Evolutionary conservation across 2,113 vertebrate species (phyloP), one percentile per base, ranked within the genome.

Genomic region (Eretmochelys imbricata): DNA sequence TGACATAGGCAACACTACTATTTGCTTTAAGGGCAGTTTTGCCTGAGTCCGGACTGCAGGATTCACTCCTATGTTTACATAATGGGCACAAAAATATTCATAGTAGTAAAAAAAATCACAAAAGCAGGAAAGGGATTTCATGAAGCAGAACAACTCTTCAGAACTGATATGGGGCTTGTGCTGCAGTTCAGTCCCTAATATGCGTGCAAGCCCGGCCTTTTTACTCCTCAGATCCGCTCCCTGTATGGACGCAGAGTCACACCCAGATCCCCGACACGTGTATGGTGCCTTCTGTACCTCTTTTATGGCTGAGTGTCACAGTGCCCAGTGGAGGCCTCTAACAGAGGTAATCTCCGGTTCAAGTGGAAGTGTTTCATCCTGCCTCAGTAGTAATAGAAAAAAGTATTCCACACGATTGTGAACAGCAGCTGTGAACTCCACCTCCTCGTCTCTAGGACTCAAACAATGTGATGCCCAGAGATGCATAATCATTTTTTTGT

Each of bases 331-430:
- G 93, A 97, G 87, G 86, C 95, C 97, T 97, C 95, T 89, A 96
- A 96, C 91, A 94, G 91, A 90, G 95, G 92, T 93, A 96, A 96
- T 96, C 95, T 96, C 91, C 96, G 89, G 83, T 94, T 96, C 93
- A 95, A 97, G 92, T 84, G 95, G 82, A 94, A 94, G 87, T 93
- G 93, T 95, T 93, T 91, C 79, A 95, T 96, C 88, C 87, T 80
- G 82, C 69, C 89, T 89, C 81, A 89, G 95, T 92, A 93, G 84
- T 89, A 91, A 89, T 65, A 96, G 89, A 88, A 84, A 88, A 95
- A 96, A 87, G 38, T 51, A 1, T 84, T 93, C 90, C 87, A 93
- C 8, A 6, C 53, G 91, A 91, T 4, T n/a, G 78, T 91, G 90
- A 95, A 94, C 93, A 1, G 42, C 1, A 16, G 76, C 82, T 57